These are phyloP conservation scores for Coptodon rendalli DNA, from an alignment of 2,113 vertebrate genomes.

Conservation along the genomic window DNA sequence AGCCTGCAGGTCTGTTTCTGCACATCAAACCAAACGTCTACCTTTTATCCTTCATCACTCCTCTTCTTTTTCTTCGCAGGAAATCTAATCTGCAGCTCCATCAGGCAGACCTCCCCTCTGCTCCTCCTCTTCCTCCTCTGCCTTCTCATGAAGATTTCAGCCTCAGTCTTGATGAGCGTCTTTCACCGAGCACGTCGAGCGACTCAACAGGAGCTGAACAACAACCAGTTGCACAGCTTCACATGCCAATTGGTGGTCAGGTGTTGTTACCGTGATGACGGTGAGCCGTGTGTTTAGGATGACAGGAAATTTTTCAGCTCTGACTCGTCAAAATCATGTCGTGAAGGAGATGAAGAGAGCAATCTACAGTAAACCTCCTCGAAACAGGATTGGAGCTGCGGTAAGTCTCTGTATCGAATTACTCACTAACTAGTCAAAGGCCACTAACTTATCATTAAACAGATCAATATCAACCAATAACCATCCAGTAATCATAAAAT, in stretches of 20 bases:
- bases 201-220: not conserved
- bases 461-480: not conserved
- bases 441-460: not conserved
- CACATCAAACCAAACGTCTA: not conserved
- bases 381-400: constrained; percentile 49
- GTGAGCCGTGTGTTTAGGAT: constrained; percentile 2
- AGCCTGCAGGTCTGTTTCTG: not conserved
- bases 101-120: not conserved
- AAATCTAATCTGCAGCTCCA: not conserved
- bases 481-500: not conserved
- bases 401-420: constrained; percentile 34
- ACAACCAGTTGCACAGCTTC: not conserved
- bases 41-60: not conserved
- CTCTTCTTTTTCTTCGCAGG: not conserved
- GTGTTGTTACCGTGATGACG: not conserved
- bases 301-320: not conserved
- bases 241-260: not conserved
- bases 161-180: not conserved
- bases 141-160: not conserved
- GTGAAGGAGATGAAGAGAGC: constrained; percentile 12
- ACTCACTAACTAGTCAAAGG: not conserved
- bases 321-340: not conserved
- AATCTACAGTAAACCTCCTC: constrained; percentile 63
- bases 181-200: not conserved
- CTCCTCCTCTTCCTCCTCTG: not conserved